Conservation (phyloP, 2,888 invertebrate species). For the Dioctria linearis region DNA sequence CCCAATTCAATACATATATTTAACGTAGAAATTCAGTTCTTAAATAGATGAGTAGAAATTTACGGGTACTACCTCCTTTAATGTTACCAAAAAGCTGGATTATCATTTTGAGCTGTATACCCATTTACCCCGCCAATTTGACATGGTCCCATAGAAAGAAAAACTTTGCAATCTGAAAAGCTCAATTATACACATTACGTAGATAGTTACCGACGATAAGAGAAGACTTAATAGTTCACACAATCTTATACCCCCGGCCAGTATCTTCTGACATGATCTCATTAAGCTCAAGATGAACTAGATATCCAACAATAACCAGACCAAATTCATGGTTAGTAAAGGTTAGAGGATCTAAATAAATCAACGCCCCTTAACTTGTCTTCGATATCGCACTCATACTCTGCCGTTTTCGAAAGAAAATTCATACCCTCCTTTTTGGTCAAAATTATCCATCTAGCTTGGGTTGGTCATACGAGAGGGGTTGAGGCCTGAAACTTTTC, state of each 20-base stretch:
- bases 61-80: no score
- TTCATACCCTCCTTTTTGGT: constrained; percentile 12
- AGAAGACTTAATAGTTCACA: background rate
- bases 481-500: background rate
- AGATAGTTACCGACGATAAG: constrained; percentile 12
- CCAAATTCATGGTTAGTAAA: background rate
- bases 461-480: background rate
- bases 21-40: no score
- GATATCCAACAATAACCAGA: constrained; percentile 28
- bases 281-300: constrained; percentile 45
- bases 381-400: constrained; percentile 36
- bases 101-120: no score
- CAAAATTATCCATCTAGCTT: background rate
- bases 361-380: constrained; percentile 56
- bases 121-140: no score
- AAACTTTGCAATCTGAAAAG: constrained; percentile 21
- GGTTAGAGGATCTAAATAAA: constrained; percentile 55
- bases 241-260: background rate
- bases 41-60: no score
- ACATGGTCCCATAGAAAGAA: background rate
- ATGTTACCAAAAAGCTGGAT: no score
- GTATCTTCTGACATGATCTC: constrained; percentile 49
- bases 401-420: background rate
- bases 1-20: no score
- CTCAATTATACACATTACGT: constrained; percentile 38